Evolutionary conservation across 2,113 vertebrate species (phyloP).

Genomic region (Cnemophilus loriae): DNA sequence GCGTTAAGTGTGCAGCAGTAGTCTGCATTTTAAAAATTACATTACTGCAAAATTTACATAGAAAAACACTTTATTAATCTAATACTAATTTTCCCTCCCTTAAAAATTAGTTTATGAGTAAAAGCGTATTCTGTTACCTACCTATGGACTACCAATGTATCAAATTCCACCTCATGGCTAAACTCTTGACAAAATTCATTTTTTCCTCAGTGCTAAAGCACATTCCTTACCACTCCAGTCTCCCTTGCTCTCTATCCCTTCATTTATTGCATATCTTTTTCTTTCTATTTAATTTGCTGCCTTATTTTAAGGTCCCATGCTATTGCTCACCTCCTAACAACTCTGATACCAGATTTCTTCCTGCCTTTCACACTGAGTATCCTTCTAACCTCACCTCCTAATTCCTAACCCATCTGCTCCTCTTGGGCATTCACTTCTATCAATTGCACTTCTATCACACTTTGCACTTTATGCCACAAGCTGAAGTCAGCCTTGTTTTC

Average conservation of each 20-base stretch:
- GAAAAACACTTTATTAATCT: not conserved
- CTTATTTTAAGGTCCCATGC: not conserved
- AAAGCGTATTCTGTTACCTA: not conserved
- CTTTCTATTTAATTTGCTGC: not conserved
- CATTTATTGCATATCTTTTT: not conserved
- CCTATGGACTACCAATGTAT: not conserved
- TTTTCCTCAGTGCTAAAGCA: not conserved
- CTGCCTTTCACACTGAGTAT: not conserved
- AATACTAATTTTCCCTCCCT: not conserved
- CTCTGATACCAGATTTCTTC: not conserved
- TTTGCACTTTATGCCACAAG: not conserved
- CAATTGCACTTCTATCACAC: not conserved
- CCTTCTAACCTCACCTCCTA: not conserved
- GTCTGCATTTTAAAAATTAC: not conserved
- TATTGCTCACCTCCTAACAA: not conserved
- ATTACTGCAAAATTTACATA: not conserved
- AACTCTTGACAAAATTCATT: not conserved
- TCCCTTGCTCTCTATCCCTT: not conserved
- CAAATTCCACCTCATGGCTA: not conserved
- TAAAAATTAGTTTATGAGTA: not conserved
- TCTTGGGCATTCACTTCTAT: not conserved
- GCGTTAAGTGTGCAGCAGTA: not conserved
- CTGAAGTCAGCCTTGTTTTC: not conserved
- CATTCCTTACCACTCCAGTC: not conserved
- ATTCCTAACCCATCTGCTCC: not conserved